Evolutionary conservation across 2,888 invertebrate species (phyloP), one percentile per base, ranked within the genome.

Genomic region (Teinopalpus imperialis): DNA sequence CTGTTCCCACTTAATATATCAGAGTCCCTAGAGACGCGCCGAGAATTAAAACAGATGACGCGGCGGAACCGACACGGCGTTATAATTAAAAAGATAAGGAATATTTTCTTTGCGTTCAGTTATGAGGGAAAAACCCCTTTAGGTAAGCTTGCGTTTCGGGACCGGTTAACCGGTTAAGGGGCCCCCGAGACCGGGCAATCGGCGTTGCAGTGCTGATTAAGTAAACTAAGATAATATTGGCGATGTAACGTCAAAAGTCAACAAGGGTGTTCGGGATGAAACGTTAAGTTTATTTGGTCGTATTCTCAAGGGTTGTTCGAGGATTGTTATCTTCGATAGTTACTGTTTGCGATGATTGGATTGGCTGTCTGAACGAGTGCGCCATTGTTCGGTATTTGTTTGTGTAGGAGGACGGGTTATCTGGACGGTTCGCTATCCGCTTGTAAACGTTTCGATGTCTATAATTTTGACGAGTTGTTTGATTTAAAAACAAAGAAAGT

Each of bases 31-130:
- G 66, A 69, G 75, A 68, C 69, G 54, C 51, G 54, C 65, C 62
- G 78, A 76, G 81, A 85, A 87, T 86, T 86, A 86, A 87, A 87
- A 87, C 82, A 77, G 85, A 85, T 80, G 86, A 87, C 82, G 79
- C 70, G 69, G 68, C 78, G 74, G 70, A 80, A 78, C 78, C 70
- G 69, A 67, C 69, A 68, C 77, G 64, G 72, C 49, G 59, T 74
- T 74, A 82, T 88, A 87, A 88, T 88, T 88, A 87, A 88, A 88
- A 87, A 87, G 87, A 88, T 88, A 88, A 87, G 86, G 78, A 83
- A 82, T 81, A 83, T 81, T 81, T 83, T 83, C 80, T 72, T 79
- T 72, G 62, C 61, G 56, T 54, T 53, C 57, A 54, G 61, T 63
- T 66, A 67, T 66, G 69, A 74, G 69, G 70, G 70, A 74, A 75